phyloP scores from a whole-genome alignment of 2,888 invertebrate genomes.

The Tortricodes alternella region DNA sequence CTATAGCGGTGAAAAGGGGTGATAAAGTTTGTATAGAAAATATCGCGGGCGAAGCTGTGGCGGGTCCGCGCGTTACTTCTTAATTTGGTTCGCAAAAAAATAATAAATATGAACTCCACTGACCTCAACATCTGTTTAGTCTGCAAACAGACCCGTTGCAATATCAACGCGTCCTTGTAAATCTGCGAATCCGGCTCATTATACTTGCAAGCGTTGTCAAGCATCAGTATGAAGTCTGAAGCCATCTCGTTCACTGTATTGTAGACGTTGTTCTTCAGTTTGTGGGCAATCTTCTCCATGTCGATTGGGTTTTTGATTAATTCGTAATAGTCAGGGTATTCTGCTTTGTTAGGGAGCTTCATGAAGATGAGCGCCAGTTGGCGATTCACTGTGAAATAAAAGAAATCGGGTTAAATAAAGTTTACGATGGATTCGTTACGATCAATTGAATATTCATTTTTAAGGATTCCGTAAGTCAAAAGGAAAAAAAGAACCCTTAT shows the following conservation, averaged over 20 bases:
- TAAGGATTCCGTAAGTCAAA: too few relatives aligned
- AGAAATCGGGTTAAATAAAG: not conserved
- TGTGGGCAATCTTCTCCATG: conserved; percentile 95
- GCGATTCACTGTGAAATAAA: conserved; percentile 85
- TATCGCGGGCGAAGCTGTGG: too few relatives aligned
- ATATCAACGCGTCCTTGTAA: conserved; percentile 96
- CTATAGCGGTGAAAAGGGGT: too few relatives aligned
- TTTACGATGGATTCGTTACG: too few relatives aligned
- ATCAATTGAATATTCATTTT: too few relatives aligned
- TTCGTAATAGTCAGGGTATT: conserved; percentile 99
- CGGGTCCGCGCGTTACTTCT: too few relatives aligned
- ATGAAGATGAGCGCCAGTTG: conserved; percentile 97
- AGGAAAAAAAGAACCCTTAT: too few relatives aligned
- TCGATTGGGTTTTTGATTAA: conserved; percentile 98
- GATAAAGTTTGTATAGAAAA: too few relatives aligned
- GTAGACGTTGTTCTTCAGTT: conserved; percentile 89
- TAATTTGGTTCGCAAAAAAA: too few relatives aligned
- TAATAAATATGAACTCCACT: too few relatives aligned
- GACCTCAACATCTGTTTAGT: conserved; percentile 93
- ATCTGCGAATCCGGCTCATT: conserved; percentile 99
- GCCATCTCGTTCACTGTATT: conserved; percentile 93
- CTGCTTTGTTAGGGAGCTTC: conserved; percentile 95
- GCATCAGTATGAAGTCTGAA: conserved; percentile 95
- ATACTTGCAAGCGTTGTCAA: conserved; percentile 98
- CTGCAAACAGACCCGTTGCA: conserved; percentile 96